Evolutionary conservation across 2,797 vertebrate genomes (phyloP).

Genomic region (Perdix hodgsoniae): DNA sequence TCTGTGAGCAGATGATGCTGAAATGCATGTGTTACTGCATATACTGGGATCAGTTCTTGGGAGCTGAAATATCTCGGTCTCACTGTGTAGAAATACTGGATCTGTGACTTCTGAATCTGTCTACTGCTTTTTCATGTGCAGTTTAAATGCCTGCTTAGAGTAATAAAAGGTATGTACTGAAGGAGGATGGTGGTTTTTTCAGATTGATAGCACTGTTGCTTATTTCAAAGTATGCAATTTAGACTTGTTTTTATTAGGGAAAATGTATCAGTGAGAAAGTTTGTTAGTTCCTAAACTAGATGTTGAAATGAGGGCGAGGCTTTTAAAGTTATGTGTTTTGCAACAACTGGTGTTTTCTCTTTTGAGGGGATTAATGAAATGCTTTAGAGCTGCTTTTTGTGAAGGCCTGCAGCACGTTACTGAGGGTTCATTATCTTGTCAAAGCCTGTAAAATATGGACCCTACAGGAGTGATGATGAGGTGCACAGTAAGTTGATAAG

Average conservation of each 20-base stretch:
- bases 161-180: neutral
- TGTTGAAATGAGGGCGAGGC: neutral
- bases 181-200: neutral
- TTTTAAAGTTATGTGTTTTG: slow-evolving; percentile 32
- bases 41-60: neutral
- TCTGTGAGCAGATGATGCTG: neutral
- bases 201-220: neutral
- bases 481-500: slow-evolving; percentile 40
- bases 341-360: slow-evolving; percentile 47
- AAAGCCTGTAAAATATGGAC: slow-evolving; percentile 44
- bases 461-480: slow-evolving; percentile 52
- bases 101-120: neutral
- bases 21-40: neutral
- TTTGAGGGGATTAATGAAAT: slow-evolving; percentile 52
- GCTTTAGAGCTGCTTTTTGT: slow-evolving; percentile 45
- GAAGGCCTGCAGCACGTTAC: slow-evolving; percentile 60
- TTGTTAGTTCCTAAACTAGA: neutral
- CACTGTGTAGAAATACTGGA: neutral
- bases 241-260: neutral
- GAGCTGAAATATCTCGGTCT: neutral
- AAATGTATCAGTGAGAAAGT: neutral
- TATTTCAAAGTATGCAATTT: slow-evolving; percentile 27
- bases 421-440: slow-evolving; percentile 69
- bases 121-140: neutral
- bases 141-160: neutral